A percentile compares a stretch with the other conserved stretches of the same genome.
Conservation (phyloP, 2,113 vertebrate species). For the Bubo blakistoni region DNA sequence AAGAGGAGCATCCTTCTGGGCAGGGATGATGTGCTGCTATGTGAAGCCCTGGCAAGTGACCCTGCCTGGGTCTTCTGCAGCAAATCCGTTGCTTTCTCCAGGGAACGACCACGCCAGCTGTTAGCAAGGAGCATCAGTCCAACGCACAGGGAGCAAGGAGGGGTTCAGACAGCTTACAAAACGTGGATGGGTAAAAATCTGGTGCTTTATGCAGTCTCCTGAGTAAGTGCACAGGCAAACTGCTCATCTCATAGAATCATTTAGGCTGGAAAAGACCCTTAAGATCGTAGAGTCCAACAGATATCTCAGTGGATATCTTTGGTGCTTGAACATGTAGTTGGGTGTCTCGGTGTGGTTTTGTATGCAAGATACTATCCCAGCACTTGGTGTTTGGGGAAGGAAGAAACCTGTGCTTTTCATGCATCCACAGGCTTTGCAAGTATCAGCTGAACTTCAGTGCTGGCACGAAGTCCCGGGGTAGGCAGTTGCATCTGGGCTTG, state of each 20-base stretch:
- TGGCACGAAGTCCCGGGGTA: not conserved
- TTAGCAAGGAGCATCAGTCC: not conserved
- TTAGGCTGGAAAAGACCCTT: not conserved
- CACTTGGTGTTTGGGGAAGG: not conserved
- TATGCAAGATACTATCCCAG: not conserved
- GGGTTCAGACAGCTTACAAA: not conserved
- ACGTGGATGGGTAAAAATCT: not conserved
- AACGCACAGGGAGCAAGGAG: not conserved
- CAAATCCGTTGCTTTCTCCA: not conserved
- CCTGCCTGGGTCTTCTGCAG: not conserved
- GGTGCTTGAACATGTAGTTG: not conserved
- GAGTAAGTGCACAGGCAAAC: not conserved
- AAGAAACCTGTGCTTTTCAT: accelerated
- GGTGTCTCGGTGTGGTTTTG: not conserved
- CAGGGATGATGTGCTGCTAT: not conserved
- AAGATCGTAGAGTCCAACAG: accelerated
- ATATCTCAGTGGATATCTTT: not conserved
- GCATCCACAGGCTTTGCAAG: not conserved
- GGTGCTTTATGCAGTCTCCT: not conserved
- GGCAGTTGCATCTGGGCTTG: not conserved
- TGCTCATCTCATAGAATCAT: not conserved
- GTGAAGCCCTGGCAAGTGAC: not conserved
- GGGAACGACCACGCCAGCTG: not conserved
- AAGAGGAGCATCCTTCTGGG: not conserved
- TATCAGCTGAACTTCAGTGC: not conserved